Evolutionary conservation across 2,797 vertebrate species (phyloP).

Genomic region (Urocyon cinereoargenteus): DNA sequence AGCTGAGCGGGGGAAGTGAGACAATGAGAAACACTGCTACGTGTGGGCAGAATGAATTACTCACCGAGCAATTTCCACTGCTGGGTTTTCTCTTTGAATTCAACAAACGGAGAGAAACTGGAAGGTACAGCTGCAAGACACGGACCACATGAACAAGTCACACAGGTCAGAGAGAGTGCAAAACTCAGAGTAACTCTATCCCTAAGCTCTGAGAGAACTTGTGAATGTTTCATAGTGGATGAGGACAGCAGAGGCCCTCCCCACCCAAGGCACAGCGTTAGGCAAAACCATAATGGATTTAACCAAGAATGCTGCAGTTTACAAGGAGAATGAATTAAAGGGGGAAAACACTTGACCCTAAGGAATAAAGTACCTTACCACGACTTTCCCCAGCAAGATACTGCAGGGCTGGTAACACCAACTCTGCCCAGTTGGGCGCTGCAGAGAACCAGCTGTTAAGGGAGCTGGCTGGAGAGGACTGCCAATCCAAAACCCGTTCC

Average conservation of each 20-base stretch:
- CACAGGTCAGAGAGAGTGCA: background rate
- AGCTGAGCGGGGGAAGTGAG: background rate
- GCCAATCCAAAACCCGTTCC: conserved; percentile 97
- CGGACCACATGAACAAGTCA: background rate
- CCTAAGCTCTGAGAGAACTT: background rate
- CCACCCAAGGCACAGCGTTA: background rate
- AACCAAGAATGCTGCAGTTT: background rate
- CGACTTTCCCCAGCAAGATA: conserved; percentile 96
- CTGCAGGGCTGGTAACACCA: conserved; percentile 95
- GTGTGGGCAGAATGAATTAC: conserved; percentile 57
- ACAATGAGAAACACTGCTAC: background rate
- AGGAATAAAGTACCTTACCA: conserved; percentile 86
- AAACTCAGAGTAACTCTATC: background rate
- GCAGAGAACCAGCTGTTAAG: conserved; percentile 96
- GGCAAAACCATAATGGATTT: background rate
- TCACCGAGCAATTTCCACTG: conserved; percentile 97
- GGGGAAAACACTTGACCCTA: background rate
- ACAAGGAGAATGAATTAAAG: background rate
- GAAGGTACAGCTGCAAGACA: conserved; percentile 91
- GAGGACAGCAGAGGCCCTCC: background rate
- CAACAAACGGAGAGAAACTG: conserved; percentile 95
- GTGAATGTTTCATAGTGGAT: background rate
- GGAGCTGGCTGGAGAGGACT: conserved; percentile 94
- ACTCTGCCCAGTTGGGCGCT: conserved; percentile 96
- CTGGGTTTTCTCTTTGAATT: conserved; percentile 95